These are phyloP conservation scores for Cyanoliseus patagonus DNA, from an alignment of 2,113 vertebrate species.

Conservation along the genomic window DNA sequence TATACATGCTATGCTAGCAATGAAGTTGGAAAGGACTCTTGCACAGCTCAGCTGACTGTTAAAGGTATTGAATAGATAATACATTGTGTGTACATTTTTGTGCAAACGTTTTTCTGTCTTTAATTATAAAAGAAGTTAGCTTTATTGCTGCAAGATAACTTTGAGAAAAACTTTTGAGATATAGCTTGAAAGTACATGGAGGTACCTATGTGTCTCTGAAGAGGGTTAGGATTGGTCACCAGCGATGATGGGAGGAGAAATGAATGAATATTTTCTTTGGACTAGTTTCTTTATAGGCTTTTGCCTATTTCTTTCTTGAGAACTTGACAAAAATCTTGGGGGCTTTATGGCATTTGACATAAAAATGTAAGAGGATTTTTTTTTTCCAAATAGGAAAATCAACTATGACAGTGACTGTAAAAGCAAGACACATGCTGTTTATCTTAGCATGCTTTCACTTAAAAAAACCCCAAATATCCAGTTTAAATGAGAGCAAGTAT, in stretches of 20 bases:
- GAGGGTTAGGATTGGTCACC: background rate
- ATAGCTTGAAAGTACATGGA: background rate
- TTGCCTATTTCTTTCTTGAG: background rate
- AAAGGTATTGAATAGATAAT: slow-evolving; percentile 82
- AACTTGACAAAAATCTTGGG: background rate
- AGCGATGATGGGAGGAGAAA: background rate
- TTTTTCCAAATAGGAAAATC: background rate
- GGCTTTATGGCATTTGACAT: background rate
- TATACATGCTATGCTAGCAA: slow-evolving; percentile 91
- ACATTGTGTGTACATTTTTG: background rate
- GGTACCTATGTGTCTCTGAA: background rate
- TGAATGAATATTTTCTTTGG: background rate
- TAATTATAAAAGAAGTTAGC: background rate
- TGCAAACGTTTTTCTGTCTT: background rate
- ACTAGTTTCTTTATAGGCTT: background rate
- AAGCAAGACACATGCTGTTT: background rate
- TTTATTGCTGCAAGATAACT: background rate
- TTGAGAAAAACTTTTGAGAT: background rate
- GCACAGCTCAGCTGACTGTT: slow-evolving; percentile 83
- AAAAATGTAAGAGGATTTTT: background rate
- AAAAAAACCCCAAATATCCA: background rate
- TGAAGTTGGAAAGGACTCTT: slow-evolving; percentile 92
- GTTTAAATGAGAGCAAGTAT: background rate
- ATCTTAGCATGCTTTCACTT: background rate
- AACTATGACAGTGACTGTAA: background rate